Percentiles rank a stretch among this genome's conserved stretches.
phyloP scores from a whole-genome alignment of 2,797 vertebrate genomes.

The Cetoscarus ocellatus region DNA sequence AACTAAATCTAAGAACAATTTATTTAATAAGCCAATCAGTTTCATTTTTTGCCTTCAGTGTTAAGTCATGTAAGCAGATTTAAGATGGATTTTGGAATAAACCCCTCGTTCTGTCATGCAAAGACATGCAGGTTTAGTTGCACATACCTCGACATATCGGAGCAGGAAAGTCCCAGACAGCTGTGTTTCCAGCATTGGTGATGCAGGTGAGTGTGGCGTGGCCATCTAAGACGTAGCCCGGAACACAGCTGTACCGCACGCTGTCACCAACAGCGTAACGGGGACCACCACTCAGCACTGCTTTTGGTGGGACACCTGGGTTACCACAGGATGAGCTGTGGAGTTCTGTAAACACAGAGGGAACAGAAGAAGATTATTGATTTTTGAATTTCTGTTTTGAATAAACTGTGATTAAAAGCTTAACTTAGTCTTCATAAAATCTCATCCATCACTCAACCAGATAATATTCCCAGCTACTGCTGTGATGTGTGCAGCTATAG shows the following conservation, averaged over 20 bases:
- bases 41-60: conserved; percentile 1
- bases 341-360: conserved; percentile 62
- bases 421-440: conserved; percentile 19
- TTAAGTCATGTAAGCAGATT: neutral
- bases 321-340: conserved; percentile 80
- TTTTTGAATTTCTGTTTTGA: conserved; percentile 12
- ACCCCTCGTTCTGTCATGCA: conserved; percentile 53
- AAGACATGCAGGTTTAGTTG: conserved; percentile 7
- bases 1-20: no score
- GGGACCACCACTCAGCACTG: conserved; percentile 67
- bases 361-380: neutral
- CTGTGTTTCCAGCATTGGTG: conserved; percentile 76
- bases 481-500: conserved; percentile 1
- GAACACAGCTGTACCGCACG: conserved; percentile 77
- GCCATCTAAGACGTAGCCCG: conserved; percentile 79
- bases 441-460: conserved; percentile 12
- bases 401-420: conserved; percentile 24
- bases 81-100: conserved; percentile 21
- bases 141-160: conserved; percentile 79
- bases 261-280: conserved; percentile 74
- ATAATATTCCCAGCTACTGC: conserved; percentile 24
- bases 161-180: conserved; percentile 82
- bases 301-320: conserved; percentile 79
- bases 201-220: conserved; percentile 79
- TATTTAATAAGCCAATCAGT: neutral